Evolutionary conservation across 2,797 vertebrate species (phyloP), one percentile per base, ranked within the genome.

Genomic region (Lemur catta): DNA sequence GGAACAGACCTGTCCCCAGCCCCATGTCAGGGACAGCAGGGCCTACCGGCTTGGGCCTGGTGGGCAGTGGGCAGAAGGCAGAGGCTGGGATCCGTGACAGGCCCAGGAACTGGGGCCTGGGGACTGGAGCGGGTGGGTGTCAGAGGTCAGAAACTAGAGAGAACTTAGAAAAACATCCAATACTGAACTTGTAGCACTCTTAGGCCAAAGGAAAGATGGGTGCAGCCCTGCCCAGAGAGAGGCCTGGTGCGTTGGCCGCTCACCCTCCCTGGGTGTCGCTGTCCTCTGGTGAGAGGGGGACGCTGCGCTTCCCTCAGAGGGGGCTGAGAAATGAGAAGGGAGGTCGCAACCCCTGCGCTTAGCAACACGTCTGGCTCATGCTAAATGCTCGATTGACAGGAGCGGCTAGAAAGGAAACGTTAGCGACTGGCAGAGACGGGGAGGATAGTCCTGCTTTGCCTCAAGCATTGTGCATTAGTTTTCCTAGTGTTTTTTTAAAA

Each of bases 1-100:
- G 99, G 98, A 99, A 99, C 96, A 99, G 99, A 98, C 99, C 99
- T 99, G 98, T 97, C 97, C 95, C 96, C 97, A 88, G 50, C 80
- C 33, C 93, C 89, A 59, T 82, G 89, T 98, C 97, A 98, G 97
- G 94, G 91, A 95, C 89, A 92, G 96, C 93, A 63, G 59, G 43
- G 48, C 17, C 52, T 63, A 26, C 79, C 18, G 4, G 26, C 61
- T 48, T 28, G 59, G 14, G 24, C 46, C 57, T 0, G 0, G 48
- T 30, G 30, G 87, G 38, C 12, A 38, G 48, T 30, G 30, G 87
- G 38, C 12, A 38, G 74, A 52, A 1, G 11, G 46, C 52, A 63
- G 3, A 17, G 57, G 59, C 20, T 3, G 38, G 63, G 59, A 41
- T 18, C 26, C 5, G 1, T 2, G 30, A 46, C 2, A 38, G n/a